phyloP scores from a whole-genome alignment of 2,113 vertebrate genomes.

The Butorides virescens region DNA sequence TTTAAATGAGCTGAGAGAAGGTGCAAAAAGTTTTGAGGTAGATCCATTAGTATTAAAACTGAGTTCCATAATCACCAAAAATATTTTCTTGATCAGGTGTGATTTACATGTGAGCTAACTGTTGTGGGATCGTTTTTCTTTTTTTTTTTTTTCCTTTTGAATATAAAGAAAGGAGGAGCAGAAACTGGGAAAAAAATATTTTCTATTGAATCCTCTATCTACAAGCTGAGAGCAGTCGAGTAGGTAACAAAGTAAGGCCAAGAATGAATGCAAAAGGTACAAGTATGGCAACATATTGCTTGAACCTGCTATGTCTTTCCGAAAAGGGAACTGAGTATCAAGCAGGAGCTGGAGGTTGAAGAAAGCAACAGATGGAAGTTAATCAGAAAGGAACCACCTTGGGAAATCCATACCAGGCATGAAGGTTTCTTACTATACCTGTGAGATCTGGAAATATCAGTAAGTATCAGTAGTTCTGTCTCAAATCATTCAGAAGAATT shows the following conservation, averaged over 20 bases:
- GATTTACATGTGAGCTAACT: neutral
- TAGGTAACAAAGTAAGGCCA: neutral
- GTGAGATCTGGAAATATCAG: neutral
- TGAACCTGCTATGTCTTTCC: neutral
- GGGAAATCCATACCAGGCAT: neutral
- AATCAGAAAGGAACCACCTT: neutral
- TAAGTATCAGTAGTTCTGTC: neutral
- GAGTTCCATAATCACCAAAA: neutral
- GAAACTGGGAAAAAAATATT: neutral
- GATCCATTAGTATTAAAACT: neutral
- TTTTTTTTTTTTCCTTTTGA: neutral
- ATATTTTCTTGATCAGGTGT: neutral
- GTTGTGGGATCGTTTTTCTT: neutral
- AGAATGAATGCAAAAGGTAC: neutral
- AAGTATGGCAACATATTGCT: neutral
- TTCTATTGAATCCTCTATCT: neutral
- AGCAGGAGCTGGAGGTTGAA: neutral
- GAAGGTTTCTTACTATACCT: neutral
- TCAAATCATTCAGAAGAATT: neutral
- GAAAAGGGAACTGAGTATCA: neutral
- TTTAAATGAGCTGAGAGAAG: neutral
- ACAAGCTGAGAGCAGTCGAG: neutral
- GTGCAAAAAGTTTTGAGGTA: neutral
- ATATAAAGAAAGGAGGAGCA: neutral
- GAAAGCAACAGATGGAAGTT: neutral